Evolutionary conservation across 2,113 vertebrate genomes (phyloP), one percentile per base, ranked within the genome.

Genomic region (Phalacrocorax aristotelis): DNA sequence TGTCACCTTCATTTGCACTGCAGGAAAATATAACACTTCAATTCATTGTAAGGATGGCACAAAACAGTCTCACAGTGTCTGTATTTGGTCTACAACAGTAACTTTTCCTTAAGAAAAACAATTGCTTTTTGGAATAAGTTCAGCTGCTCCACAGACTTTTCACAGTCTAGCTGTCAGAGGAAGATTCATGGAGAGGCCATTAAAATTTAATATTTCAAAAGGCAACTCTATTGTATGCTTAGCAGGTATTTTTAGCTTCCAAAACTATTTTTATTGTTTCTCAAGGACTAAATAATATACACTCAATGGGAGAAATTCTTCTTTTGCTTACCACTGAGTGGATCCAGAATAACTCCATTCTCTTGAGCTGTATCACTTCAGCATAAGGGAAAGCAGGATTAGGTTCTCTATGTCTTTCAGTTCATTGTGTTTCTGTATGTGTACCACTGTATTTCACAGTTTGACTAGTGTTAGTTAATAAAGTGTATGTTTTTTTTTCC

Each of bases 181-280:
- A 78, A 80, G 69, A 93, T 72, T 87, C 58, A 60, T 85, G 48
- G 57, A 87, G 42, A 78, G 48, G 23, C n/a, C 40, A 66, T 93
- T 80, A 96, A 90, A 95, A 94, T 62, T 57, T 80, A 82, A 10
- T 93, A 79, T 91, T 90, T 93, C 62, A 58, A 54, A 74, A 93
- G 42, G 42, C 40, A 94, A 90, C 27, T 66, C 66, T 58, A 32
- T 57, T 92, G 75, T 85, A 82, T 61, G 12, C 25, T 76, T 85
- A 85, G 40, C 29, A 85, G 74, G 48, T 91, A 92, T 94, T 94
- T 95, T 93, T 95, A 96, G 58, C 68, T 88, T 88, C 42, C 26
- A 66, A 77, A 95, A 60, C 32, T 46, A 60, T 82, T 93, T 80
- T 88, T 88, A 74, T 86, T 92, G 46, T 86, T 92, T 90, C 49